phyloP scores from a whole-genome alignment of 1,140 invertebrate genomes.

The Anagrus nilaparvatae region DNA sequence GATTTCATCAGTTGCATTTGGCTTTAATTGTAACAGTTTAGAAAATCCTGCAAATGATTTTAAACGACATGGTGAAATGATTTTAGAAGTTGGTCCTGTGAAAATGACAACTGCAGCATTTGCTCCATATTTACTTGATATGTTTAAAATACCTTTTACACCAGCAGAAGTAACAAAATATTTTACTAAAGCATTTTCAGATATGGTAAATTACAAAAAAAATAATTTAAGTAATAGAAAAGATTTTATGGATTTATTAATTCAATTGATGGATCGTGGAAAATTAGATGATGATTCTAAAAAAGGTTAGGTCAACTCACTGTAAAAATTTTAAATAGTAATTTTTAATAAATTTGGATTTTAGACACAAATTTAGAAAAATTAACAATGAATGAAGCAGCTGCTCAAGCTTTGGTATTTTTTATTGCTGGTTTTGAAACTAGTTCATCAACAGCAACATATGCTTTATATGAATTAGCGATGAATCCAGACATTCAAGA shows the following conservation, averaged over 20 bases:
- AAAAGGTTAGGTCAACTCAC: too few relatives aligned
- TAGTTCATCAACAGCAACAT: conserved; percentile 16
- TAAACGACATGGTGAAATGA: conserved; percentile 13
- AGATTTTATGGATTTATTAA: conserved; percentile 29
- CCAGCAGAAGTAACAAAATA: conserved; percentile 22
- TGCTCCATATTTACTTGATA: conserved; percentile 11
- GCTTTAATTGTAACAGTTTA: conserved; percentile 38
- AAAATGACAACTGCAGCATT: conserved; percentile 6
- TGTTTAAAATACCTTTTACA: conserved; percentile 9
- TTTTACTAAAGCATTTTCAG: conserved; percentile 23
- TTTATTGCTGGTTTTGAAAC: conserved; percentile 26
- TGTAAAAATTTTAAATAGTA: too few relatives aligned
- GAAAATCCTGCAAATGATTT: conserved; percentile 25
- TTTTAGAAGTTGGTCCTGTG: conserved; percentile 5
- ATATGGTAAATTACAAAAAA: conserved; percentile 21
- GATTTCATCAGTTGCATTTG: conserved; percentile 46
- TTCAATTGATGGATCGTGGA: conserved; percentile 28
- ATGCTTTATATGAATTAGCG: conserved; percentile 27
- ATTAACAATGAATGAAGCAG: conserved; percentile 11
- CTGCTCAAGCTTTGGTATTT: conserved; percentile 23
- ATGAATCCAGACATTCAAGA: conserved; percentile 24
- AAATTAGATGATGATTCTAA: conserved; percentile 16
- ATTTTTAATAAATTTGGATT: too few relatives aligned
- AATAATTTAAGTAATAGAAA: conserved; percentile 24
- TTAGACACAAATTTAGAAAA: conserved; percentile 12